Conservation (phyloP, 2,888 invertebrate genomes). For the Aphrophora alni region DNA sequence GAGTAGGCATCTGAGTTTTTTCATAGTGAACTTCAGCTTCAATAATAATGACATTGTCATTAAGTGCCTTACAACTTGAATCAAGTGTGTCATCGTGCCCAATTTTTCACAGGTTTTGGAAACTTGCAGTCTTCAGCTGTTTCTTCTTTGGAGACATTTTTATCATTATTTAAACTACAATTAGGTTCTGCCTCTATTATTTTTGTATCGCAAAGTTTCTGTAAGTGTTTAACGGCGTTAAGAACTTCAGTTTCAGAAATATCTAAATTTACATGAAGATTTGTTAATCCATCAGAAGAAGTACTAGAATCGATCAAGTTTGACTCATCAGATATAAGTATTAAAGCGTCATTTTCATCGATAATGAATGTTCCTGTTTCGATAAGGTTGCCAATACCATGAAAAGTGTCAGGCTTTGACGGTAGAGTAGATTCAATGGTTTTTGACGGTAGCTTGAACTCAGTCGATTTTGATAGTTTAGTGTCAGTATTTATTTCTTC, state of each 20-base stretch:
- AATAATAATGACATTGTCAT: background rate
- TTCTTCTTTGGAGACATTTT: background rate
- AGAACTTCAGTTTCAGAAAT: slow-evolving; percentile 7
- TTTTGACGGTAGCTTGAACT: no score
- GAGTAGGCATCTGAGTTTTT: background rate
- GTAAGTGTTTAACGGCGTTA: slow-evolving; percentile 3
- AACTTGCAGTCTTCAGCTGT: background rate
- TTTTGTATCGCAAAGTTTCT: background rate
- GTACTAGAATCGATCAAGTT: background rate
- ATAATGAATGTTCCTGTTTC: background rate
- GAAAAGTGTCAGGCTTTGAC: background rate
- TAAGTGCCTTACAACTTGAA: background rate
- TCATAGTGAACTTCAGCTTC: background rate
- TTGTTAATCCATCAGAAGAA: background rate
- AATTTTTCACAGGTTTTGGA: background rate
- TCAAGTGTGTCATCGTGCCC: background rate
- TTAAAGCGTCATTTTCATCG: background rate
- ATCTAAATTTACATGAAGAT: slow-evolving; percentile 3
- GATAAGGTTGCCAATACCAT: background rate
- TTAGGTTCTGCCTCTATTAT: background rate
- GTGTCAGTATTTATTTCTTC: no score
- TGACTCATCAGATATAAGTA: background rate
- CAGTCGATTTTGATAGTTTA: no score
- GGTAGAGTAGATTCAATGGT: background rate
- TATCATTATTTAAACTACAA: background rate